Percentiles rank a stretch among this genome's conserved stretches.
Evolutionary conservation across 1,140 invertebrate species (phyloP).

Genomic region (Stegodyphus mimosarum): DNA sequence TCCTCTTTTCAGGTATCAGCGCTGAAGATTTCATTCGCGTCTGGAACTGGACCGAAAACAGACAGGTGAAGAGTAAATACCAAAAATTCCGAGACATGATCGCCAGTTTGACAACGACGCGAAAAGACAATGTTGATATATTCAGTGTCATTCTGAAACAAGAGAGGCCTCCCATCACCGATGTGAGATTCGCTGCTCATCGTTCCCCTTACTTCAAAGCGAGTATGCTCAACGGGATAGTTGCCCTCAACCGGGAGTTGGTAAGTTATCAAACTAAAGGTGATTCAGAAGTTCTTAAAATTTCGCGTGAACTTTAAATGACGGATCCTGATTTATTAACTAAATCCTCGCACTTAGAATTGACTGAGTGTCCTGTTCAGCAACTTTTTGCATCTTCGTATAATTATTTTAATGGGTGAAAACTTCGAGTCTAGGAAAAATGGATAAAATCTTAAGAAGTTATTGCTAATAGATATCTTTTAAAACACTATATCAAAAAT

Average conservation of each 20-base stretch:
- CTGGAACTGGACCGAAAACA: constrained; percentile 88
- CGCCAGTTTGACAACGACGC: constrained; percentile 82
- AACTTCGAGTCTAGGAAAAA: no score
- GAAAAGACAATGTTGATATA: constrained; percentile 91
- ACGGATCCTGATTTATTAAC: no score
- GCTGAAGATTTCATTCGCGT: constrained; percentile 84
- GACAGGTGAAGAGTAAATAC: constrained; percentile 84
- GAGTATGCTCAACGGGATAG: constrained; percentile 91
- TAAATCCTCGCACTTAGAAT: no score
- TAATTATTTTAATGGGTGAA: no score
- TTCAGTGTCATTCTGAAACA: constrained; percentile 89
- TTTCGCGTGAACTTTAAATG: no score
- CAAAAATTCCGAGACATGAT: constrained; percentile 88
- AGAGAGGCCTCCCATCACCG: constrained; percentile 88
- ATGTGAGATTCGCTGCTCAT: constrained; percentile 93
- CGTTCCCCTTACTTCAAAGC: constrained; percentile 96
- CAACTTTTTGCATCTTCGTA: no score
- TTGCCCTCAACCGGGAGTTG: constrained; percentile 90
- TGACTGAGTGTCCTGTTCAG: no score
- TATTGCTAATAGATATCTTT: no score
- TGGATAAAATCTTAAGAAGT: no score
- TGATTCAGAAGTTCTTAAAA: no score
- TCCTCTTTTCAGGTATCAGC: constrained; percentile 38
- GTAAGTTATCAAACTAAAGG: background rate
- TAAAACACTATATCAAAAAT: no score